These are phyloP conservation scores for Meghimatium bilineatum DNA, from an alignment of 2,888 invertebrate genomes.

Conservation along the genomic window DNA sequence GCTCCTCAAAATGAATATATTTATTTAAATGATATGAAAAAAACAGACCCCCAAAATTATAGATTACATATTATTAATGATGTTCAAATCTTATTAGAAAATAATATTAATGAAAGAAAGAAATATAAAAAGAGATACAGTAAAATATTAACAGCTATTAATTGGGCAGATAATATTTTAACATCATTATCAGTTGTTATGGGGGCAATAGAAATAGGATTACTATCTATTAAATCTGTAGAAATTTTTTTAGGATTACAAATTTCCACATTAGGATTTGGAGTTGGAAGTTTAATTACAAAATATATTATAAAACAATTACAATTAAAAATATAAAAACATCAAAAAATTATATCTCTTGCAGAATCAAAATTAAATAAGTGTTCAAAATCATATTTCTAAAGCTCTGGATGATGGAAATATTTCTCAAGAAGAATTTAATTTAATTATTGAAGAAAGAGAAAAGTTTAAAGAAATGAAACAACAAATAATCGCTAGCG, in stretches of 20 bases:
- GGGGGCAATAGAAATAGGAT: conserved; percentile 6
- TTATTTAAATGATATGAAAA: conserved; percentile 12
- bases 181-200: background rate
- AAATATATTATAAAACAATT: conserved; percentile 14
- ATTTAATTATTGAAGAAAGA: conserved; percentile 7
- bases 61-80: conserved; percentile 25
- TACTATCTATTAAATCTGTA: conserved; percentile 8
- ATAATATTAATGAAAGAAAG: background rate
- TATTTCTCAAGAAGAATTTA: conserved; percentile 6
- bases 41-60: background rate
- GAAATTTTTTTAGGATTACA: conserved; percentile 17
- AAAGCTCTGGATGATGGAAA: conserved; percentile 4
- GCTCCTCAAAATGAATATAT: conserved; percentile 3
- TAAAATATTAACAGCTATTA: conserved; percentile 16
- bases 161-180: conserved; percentile 12
- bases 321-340: background rate
- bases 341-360: background rate
- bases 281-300: background rate
- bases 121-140: background rate
- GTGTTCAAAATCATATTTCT: conserved; percentile 14
- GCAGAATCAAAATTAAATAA: conserved; percentile 10
- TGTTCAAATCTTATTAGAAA: background rate
- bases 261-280: conserved; percentile 27
- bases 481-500: conserved; percentile 13
- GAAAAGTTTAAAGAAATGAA: conserved; percentile 14